Base-by-base conservation (phyloP, 2,888 invertebrate species). In the Ellobium chinense region DNA sequence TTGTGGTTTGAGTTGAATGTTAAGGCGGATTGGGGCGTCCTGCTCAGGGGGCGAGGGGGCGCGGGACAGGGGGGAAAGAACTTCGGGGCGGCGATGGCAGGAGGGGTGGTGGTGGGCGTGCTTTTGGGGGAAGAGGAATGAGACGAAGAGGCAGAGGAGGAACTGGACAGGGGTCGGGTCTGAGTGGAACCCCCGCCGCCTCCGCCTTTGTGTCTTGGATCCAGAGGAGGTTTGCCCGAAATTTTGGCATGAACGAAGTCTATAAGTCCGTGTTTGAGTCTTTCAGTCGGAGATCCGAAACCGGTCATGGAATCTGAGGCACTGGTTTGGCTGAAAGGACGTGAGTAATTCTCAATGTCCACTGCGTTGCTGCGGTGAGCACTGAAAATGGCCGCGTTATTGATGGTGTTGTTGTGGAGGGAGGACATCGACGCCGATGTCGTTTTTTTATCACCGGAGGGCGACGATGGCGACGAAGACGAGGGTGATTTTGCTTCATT, bases 361-460 rank as follows among this genome's bases (percentile, higher is more conserved):
- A 12, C 3, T 1, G 34, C 72, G 18, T 37, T 36, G 21, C 12
- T 24, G 2, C 76, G 24, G 18, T 76, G 36, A 37, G 54, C 66
- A 7, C 34, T 63, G 39, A 63, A 54, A 2, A 34, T 29, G 24
- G 5, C 31, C 3, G 18, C 21, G 37, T 27, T 58, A 7, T 21
- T 24, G 7, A 27, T 60, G 21, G 12, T 56, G 39, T 37, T 68
- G 37, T 65, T 65, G 60, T 77, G 77, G 3, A 77, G 58, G 14
- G 77, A 68, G 12, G 77, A 77, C 77, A 77, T 77, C 18, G 77
- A 77, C 18, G 76, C 54, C 58, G 77, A 77, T 0, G 77, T 62
- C 27, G 56, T 77, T n/a, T 56, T 69, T 24, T 68, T 68, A 29
- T 77, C 68, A 3, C 36, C 31, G 27, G 39, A 7, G 31, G 31